These are phyloP conservation scores for Eupithecia inturbata DNA, from an alignment of 2,888 invertebrate genomes.

Conservation along the genomic window DNA sequence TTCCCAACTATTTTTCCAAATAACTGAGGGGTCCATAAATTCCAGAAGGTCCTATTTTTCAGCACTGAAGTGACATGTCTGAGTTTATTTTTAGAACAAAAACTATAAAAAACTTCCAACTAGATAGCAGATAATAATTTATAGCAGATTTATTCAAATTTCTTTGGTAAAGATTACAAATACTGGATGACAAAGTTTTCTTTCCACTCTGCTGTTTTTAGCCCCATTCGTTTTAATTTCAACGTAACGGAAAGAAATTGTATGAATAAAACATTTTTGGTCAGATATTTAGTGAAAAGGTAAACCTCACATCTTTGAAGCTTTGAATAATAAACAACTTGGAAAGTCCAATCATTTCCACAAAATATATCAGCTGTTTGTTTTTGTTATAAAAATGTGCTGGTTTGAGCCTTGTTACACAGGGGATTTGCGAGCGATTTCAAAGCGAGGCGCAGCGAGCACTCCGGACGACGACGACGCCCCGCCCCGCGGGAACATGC, in stretches of 20 bases:
- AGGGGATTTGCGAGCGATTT: too few relatives aligned
- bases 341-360: constrained; percentile 35
- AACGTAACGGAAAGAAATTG: constrained; percentile 46
- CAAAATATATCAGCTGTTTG: constrained; percentile 45
- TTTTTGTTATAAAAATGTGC: constrained; percentile 39
- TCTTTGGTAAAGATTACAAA: constrained; percentile 40
- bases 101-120: constrained; percentile 7
- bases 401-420: not conserved
- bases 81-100: constrained; percentile 6
- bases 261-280: constrained; percentile 60
- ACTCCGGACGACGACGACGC: too few relatives aligned
- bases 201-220: constrained; percentile 44
- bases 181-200: constrained; percentile 40
- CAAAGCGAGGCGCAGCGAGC: too few relatives aligned
- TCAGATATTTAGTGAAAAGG: constrained; percentile 56
- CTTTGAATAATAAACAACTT: constrained; percentile 48
- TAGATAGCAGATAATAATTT: constrained; percentile 43
- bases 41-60: constrained; percentile 3
- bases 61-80: constrained; percentile 1
- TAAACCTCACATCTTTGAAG: constrained; percentile 45
- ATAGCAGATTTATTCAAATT: constrained; percentile 36
- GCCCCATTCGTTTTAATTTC: constrained; percentile 52
- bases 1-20: not conserved
- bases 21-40: not conserved
- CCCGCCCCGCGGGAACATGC: too few relatives aligned